These are phyloP conservation scores for Lampropteryx suffumata DNA, from an alignment of 2,888 invertebrate genomes.

Conservation along the genomic window DNA sequence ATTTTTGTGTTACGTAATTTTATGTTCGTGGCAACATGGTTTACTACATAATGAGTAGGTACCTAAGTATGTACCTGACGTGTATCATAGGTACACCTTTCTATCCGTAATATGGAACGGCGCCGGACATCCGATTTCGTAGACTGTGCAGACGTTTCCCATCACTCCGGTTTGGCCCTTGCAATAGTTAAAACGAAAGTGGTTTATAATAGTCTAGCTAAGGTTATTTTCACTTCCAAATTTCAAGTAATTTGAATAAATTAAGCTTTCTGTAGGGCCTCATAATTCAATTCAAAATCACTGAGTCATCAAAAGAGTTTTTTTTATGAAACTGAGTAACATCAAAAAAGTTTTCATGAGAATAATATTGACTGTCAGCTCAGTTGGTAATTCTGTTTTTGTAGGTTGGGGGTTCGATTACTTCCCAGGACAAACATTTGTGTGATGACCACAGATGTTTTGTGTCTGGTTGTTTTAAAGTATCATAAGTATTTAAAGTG, in stretches of 20 bases:
- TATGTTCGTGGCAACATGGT: background rate
- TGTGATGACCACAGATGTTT: no score
- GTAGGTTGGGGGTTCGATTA: no score
- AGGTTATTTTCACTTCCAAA: conserved; percentile 17
- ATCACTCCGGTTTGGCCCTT: conserved; percentile 22
- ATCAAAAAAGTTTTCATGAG: no score
- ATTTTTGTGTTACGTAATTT: background rate
- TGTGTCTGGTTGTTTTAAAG: no score
- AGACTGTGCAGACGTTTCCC: conserved; percentile 22
- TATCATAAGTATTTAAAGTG: no score
- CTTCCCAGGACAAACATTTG: no score
- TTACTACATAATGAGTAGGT: no score
- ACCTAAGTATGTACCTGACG: conserved; percentile 2
- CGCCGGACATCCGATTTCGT: conserved; percentile 31
- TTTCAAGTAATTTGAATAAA: conserved; percentile 5
- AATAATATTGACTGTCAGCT: no score
- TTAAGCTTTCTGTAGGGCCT: background rate
- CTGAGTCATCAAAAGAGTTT: no score
- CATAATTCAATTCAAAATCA: background rate
- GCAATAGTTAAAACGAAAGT: conserved; percentile 21
- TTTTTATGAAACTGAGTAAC: no score
- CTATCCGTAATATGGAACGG: conserved; percentile 18
- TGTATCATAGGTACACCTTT: conserved; percentile 26
- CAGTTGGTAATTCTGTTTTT: no score
- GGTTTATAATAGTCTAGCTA: conserved; percentile 12